Base-by-base conservation (phyloP, 2,113 vertebrate species). In the Urocolius indicus region DNA sequence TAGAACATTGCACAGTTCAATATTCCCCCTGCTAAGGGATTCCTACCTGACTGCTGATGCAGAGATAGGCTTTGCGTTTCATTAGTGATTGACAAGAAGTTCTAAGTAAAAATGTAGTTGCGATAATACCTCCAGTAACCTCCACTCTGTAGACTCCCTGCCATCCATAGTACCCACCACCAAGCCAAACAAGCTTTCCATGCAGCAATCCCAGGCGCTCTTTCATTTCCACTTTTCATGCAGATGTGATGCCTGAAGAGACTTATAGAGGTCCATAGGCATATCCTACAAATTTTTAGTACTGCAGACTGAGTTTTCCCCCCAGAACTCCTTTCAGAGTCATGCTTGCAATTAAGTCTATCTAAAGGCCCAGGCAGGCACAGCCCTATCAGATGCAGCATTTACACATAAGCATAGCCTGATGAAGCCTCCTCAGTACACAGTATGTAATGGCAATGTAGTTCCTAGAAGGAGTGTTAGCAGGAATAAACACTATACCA, bases 321-420 rank as follows among this genome's bases (percentile, higher is more conserved):
- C 10, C 48, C 34, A 29, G 26, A 85, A 75, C 23, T 46, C 23
- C 62, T 55, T 63, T 88, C 80, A 66, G 52, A 78, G 17, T 32
- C 16, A 46, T 75, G 61, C 45, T 59, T 87, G 51, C 23, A 0
- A 0, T 71, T 66, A 41, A 1, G 16, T 43, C 23, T 61, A 11
- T 54, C 38, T 16, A 62, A 58, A 0, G 0, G 18, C 14, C n/a
- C 59, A 73, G 36, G 19, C 34, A 71, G 58, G 38, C 38, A 58
- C 2, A 10, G 23, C 32, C 12, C 30, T 30, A 67, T 48, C 62
- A 72, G 54, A 51, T 34, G 36, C 0, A 63, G 32, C 24, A 45
- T 71, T 69, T 75, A 43, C 27, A 57, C 61, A 16, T 52, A 45
- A 45, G n/a, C 36, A 27, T 7, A 68, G 26, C 27, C 68, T 68